Conservation (phyloP, 2,113 vertebrate species). For the Mesembrinibis cayennensis region DNA sequence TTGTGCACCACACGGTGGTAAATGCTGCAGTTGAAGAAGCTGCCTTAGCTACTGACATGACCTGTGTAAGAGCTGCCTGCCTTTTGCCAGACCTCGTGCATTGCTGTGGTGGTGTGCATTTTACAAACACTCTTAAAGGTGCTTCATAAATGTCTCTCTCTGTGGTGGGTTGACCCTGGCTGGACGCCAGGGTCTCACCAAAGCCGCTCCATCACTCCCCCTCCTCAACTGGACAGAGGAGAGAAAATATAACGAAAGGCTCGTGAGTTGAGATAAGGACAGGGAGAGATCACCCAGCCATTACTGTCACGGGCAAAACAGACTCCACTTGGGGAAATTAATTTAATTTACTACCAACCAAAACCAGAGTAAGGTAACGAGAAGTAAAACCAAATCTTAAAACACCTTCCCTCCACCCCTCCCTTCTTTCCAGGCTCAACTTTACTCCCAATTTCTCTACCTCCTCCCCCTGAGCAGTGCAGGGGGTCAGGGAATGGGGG, state of each 20-base stretch:
- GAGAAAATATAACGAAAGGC: not conserved
- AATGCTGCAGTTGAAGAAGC: not conserved
- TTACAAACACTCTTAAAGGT: not conserved
- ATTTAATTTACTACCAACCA: not conserved
- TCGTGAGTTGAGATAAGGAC: not conserved
- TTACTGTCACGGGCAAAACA: not conserved
- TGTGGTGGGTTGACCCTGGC: not conserved
- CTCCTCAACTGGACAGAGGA: not conserved
- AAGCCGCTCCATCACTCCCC: not conserved
- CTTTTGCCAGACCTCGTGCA: not conserved
- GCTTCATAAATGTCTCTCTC: not conserved
- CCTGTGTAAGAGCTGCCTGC: not conserved
- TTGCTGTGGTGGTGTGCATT: not conserved
- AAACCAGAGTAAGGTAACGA: not conserved
- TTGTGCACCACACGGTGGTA: fast-evolving
- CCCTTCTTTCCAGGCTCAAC: not conserved
- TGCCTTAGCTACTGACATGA: not conserved
- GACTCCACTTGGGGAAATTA: not conserved
- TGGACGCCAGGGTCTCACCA: not conserved
- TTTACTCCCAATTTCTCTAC: not conserved
- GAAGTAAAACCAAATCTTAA: not conserved
- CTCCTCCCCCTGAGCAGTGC: fast-evolving
- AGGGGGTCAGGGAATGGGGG: not conserved
- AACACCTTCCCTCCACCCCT: not conserved
- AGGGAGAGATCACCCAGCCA: not conserved